Percentiles rank a stretch among this genome's conserved stretches.
Conservation (phyloP, 2,888 invertebrate species). For the Ochropleura plecta region DNA sequence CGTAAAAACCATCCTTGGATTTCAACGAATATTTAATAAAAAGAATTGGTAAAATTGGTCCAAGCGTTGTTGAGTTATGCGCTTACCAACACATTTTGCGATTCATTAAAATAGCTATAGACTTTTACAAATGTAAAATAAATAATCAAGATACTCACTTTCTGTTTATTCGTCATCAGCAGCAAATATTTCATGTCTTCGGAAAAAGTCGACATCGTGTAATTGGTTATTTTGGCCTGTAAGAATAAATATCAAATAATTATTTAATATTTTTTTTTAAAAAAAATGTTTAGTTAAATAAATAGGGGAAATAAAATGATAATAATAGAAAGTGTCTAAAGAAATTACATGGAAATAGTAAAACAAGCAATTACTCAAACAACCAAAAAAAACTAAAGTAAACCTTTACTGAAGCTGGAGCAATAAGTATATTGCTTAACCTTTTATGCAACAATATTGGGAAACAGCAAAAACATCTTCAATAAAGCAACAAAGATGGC, state of each 20-base stretch:
- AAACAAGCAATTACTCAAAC: not conserved
- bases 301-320: too few relatives aligned
- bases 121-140: not conserved
- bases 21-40: too few relatives aligned
- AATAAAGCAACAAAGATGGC: not conserved
- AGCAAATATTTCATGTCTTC: slow-evolving; percentile 80
- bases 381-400: not conserved
- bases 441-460: not conserved
- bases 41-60: too few relatives aligned
- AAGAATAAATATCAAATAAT: slow-evolving; percentile 53
- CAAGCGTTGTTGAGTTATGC: too few relatives aligned
- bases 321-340: not conserved
- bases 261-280: not conserved
- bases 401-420: not conserved
- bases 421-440: not conserved
- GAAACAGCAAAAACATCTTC: not conserved
- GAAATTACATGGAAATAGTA: not conserved
- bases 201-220: slow-evolving; percentile 78
- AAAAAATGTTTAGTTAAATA: too few relatives aligned
- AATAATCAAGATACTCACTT: slow-evolving; percentile 70
- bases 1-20: too few relatives aligned
- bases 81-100: too few relatives aligned
- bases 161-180: slow-evolving; percentile 74
- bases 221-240: slow-evolving; percentile 78
- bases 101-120: not conserved